These are phyloP conservation scores for Elmis aenea DNA, from an alignment of 2,888 invertebrate genomes.

Conservation along the genomic window DNA sequence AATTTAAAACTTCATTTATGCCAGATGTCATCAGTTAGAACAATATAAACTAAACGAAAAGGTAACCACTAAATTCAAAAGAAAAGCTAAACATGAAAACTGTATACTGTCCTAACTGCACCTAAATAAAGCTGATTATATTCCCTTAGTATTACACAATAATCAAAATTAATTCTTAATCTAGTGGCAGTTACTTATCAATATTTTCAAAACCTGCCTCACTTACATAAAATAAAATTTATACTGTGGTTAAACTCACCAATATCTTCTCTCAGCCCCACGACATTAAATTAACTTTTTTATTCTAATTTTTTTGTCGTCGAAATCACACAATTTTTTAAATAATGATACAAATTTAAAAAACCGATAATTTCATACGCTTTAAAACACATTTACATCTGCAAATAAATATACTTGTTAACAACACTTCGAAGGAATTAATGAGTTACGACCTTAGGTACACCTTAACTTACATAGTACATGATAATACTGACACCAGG, in stretches of 20 bases:
- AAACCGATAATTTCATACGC: too few relatives aligned
- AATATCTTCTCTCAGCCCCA: too few relatives aligned
- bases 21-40: constrained; percentile 4
- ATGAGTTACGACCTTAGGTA: too few relatives aligned
- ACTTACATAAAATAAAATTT: neutral
- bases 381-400: too few relatives aligned
- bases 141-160: neutral
- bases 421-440: too few relatives aligned
- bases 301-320: neutral
- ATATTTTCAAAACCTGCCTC: neutral
- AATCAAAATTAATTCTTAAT: neutral
- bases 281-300: too few relatives aligned
- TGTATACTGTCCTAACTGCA: constrained; percentile 6
- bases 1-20: neutral
- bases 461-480: constrained; percentile 6
- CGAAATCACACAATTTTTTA: constrained; percentile 2
- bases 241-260: too few relatives aligned
- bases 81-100: neutral
- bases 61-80: neutral
- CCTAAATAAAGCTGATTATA: constrained; percentile 6
- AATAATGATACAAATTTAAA: too few relatives aligned
- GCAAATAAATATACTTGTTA: too few relatives aligned
- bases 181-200: constrained; percentile 2
- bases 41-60: neutral
- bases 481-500: constrained; percentile 27